Conservation (phyloP, 2,113 vertebrate species). For the Megalops atlanticus region DNA sequence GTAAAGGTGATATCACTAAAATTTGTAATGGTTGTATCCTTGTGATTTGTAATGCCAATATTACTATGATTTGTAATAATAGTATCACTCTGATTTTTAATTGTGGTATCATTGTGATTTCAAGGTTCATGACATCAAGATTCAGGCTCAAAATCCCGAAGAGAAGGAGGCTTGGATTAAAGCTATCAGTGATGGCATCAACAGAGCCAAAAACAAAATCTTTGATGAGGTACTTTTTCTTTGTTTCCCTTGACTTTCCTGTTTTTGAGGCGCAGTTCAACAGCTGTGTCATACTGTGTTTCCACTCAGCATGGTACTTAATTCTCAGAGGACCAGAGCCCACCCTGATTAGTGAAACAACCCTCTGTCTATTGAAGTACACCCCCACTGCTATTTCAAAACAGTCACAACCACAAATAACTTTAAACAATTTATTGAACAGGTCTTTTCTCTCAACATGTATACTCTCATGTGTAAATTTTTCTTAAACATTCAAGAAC, state of each 20-base stretch:
- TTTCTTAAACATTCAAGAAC: not conserved
- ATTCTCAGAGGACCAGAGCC: not conserved
- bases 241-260: not conserved
- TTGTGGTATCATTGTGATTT: conserved; percentile 27
- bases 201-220: conserved; percentile 87
- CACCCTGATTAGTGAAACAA: no score
- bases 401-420: no score
- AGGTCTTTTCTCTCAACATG: not conserved
- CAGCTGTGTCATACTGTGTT: not conserved
- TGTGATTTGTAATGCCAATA: no score
- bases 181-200: conserved; percentile 87
- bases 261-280: not conserved
- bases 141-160: conserved; percentile 80
- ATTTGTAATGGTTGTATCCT: no score
- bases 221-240: conserved; percentile 84
- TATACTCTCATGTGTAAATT: not conserved
- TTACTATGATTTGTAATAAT: no score
- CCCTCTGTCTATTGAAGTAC: no score
- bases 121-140: conserved; percentile 88
- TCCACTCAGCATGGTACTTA: not conserved
- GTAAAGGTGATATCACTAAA: no score
- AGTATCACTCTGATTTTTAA: no score
- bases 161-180: conserved; percentile 95
- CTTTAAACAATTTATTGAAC: no score
- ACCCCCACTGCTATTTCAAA: no score